These are phyloP conservation scores for Oreocharis arfaki DNA, from an alignment of 2,113 vertebrate species.

Conservation along the genomic window DNA sequence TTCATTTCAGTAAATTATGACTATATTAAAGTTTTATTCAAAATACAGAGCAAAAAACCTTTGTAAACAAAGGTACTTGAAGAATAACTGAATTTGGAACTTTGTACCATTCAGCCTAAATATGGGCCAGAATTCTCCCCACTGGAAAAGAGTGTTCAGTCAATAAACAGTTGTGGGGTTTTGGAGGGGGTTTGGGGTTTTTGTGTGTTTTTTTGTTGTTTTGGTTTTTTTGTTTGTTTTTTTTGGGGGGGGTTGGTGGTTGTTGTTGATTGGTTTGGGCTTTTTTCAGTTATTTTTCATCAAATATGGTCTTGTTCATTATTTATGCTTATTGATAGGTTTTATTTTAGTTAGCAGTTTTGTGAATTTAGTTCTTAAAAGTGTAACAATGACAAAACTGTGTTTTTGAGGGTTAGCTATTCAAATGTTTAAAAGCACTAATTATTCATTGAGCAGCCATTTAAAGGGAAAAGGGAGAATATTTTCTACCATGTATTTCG, in stretches of 20 bases:
- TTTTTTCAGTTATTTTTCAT: background rate
- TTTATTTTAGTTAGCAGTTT: background rate
- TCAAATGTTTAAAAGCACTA: background rate
- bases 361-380: background rate
- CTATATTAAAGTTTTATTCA: background rate
- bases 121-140: background rate
- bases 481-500: background rate
- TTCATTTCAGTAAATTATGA: background rate
- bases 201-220: background rate
- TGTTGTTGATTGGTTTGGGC: background rate
- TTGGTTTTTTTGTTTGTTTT: rapidly evolving
- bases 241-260: background rate
- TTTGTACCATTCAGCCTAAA: background rate
- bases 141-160: background rate
- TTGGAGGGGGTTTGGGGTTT: too few species aligned
- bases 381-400: background rate
- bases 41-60: background rate
- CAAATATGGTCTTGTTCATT: background rate
- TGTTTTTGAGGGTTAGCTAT: background rate
- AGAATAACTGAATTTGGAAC: background rate
- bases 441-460: background rate
- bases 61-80: background rate
- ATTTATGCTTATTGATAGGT: background rate
- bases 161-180: background rate
- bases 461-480: background rate